phyloP scores from a whole-genome alignment of 2,113 vertebrate genomes.

The Ellobius talpinus region DNA sequence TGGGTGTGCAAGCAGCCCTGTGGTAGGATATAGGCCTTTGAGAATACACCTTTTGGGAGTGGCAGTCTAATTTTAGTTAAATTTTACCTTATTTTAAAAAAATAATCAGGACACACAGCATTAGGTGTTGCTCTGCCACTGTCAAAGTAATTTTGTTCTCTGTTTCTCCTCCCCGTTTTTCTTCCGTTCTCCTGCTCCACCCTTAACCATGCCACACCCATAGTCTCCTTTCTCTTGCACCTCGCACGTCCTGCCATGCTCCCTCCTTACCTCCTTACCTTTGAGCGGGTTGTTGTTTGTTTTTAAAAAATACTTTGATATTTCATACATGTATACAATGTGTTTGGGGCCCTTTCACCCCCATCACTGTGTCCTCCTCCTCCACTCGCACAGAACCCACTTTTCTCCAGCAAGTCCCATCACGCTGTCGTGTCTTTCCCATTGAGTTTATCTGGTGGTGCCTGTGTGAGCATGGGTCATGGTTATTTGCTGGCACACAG shows the following conservation, averaged over 20 bases:
- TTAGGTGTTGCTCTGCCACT: background rate
- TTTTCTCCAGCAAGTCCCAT: background rate
- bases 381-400: background rate
- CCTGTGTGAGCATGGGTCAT: background rate
- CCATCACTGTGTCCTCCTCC: background rate
- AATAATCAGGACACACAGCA: background rate
- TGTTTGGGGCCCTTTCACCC: background rate
- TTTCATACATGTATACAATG: background rate
- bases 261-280: too few species aligned
- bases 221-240: too few species aligned
- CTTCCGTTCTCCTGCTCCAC: background rate
- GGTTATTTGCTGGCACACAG: background rate
- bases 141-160: background rate
- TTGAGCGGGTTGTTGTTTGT: background rate
- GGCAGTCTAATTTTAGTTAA: background rate
- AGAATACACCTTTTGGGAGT: background rate
- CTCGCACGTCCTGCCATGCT: background rate
- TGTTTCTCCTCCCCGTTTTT: too few species aligned
- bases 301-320: too few species aligned
- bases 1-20: too few species aligned
- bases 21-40: background rate
- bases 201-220: too few species aligned
- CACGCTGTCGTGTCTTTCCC: background rate
- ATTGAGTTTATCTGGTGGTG: background rate
- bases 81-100: background rate